Evolutionary conservation across 2,797 vertebrate genomes (phyloP), one percentile per base, ranked within the genome.

Genomic region (Nothura maculosa): DNA sequence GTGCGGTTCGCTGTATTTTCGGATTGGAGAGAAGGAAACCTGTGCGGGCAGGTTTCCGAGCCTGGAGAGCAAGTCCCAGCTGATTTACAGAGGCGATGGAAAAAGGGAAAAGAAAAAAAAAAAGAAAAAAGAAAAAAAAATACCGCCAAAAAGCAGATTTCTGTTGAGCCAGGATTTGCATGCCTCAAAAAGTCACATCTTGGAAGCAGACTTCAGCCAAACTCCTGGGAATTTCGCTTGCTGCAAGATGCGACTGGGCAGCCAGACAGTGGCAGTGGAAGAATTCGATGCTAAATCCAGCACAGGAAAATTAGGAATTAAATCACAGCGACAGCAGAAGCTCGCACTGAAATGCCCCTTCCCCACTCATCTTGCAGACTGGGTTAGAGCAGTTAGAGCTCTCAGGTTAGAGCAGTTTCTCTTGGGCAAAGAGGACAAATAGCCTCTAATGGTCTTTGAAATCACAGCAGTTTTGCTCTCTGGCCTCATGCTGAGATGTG

Each of bases 21-120:
- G 87, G 81, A 42, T 96, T 60, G 32, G 54, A 88, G 60, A 67
- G 76, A 77, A 89, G 47, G 43, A 74, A 91, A 77, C 75, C 6
- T 91, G 88, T 52, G 63, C 6, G 1, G 83, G 72, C 92, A 94
- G 30, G 60, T 92, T 38, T 80, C 43, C 43, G 43, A 84, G 64
- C 77, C 83, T 25, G 42, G 30, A 32, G 2, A 4, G 50, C 2
- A 4, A 60, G 22, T 85, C 79, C 52, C 67, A 79, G 28, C 32
- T 84, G 52, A 81, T 91, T 90, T 70, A 50, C 36, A 90, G n/a
- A 34, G 1, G 0, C 2, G 9, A 58, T 25, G 67, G 42, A 89
- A 92, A 89, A 6, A 50, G 14, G 20, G 12, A 25, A 25, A 13
- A 25, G 12, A 48, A 48, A 48, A 48, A 45, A 19, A 45, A 45